Percentiles rank a stretch among this genome's conserved stretches.
Conservation (phyloP, 2,888 invertebrate species). For the Drosophila rellima region DNA sequence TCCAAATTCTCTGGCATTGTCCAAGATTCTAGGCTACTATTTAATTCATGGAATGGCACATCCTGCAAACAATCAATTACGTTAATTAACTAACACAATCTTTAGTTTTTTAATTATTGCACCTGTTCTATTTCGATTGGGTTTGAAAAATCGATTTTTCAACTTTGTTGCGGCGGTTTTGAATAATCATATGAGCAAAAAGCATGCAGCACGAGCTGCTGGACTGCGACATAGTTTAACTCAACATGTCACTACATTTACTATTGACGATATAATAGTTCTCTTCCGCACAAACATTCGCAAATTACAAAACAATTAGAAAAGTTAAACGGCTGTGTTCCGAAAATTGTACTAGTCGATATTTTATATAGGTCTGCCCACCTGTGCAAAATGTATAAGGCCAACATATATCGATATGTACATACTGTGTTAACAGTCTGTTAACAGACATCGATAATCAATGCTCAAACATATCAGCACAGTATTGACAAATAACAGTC, state of each 20-base stretch:
- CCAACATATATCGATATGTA: not conserved
- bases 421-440: not conserved
- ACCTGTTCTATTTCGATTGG: constrained; percentile 43
- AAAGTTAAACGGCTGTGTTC: constrained; percentile 17
- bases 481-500: too few species aligned
- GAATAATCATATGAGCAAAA: constrained; percentile 11
- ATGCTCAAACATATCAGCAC: too few species aligned
- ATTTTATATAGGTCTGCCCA: not conserved
- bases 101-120: not conserved
- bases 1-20: constrained; percentile 92
- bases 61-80: constrained; percentile 48
- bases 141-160: constrained; percentile 61
- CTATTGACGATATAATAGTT: not conserved
- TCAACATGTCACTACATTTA: constrained; percentile 16
- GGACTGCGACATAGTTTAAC: constrained; percentile 33
- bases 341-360: not conserved
- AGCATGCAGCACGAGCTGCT: constrained; percentile 38
- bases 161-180: constrained; percentile 28
- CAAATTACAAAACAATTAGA: constrained; percentile 13
- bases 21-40: constrained; percentile 26
- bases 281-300: constrained; percentile 3
- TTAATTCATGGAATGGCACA: constrained; percentile 49
- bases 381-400: not conserved
- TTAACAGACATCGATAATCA: not conserved
- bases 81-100: not conserved